Evolutionary conservation across 1,140 invertebrate species (phyloP).

Genomic region (Trichogramma pretiosum): DNA sequence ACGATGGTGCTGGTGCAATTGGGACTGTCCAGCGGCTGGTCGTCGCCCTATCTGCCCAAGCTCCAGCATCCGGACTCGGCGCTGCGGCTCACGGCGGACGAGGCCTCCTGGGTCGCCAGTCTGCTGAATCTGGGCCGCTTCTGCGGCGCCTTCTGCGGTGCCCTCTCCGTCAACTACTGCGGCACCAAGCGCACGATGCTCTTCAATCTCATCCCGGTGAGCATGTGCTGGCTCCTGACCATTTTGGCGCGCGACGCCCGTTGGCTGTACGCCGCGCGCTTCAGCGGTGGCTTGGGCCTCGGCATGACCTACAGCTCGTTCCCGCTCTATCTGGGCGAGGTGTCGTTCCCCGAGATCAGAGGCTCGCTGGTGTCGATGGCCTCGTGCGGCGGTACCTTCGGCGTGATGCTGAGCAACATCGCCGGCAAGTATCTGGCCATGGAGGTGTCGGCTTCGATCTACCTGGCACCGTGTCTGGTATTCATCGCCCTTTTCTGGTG

Average conservation of each 20-base stretch:
- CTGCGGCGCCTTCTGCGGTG: conserved; percentile 37
- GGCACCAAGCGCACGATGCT: conserved; percentile 61
- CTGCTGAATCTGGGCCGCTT: conserved; percentile 47
- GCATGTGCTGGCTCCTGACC: conserved; percentile 52
- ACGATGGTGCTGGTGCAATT: conserved; percentile 30
- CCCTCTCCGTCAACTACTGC: conserved; percentile 41
- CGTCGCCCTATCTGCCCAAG: conserved; percentile 50
- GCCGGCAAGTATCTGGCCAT: conserved; percentile 54
- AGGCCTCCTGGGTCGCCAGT: conserved; percentile 59
- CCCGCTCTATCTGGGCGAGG: conserved; percentile 60
- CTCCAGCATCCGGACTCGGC: conserved; percentile 44
- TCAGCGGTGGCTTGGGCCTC: conserved; percentile 54
- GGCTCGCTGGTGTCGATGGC: conserved; percentile 58
- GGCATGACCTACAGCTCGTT: conserved; percentile 58
- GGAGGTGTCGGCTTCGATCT: conserved; percentile 49
- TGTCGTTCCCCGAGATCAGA: conserved; percentile 55
- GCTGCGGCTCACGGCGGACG: conserved; percentile 48
- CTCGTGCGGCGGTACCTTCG: conserved; percentile 45
- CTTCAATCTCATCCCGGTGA: conserved; percentile 51
- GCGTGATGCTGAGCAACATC: conserved; percentile 59
- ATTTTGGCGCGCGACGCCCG: conserved; percentile 37
- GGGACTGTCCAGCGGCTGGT: conserved; percentile 45
- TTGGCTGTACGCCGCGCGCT: conserved; percentile 47
- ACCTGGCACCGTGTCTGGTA: conserved; percentile 60
- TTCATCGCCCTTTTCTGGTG: conserved; percentile 56